Evolutionary conservation across 2,797 vertebrate genomes (phyloP), one percentile per base, ranked within the genome.

Genomic region (Chelmon rostratus): DNA sequence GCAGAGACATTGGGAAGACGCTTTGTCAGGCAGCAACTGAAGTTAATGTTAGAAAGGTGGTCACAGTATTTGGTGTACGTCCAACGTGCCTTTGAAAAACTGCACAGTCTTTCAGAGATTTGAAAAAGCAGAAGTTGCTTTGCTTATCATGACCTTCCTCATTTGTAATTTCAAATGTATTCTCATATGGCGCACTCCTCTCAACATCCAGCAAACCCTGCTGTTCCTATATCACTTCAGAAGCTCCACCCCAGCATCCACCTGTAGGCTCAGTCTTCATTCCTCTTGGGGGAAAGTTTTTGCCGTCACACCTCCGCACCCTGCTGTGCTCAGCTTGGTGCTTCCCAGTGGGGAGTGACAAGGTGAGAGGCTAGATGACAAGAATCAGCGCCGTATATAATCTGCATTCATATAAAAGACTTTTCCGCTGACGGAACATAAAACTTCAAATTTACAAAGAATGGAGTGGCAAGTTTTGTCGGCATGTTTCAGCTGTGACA

Each of bases 1-100:
- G 61, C 21, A 11, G 38, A 82, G 68, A 82, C 72, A 76, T 79
- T 78, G 73, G 44, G 57, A 73, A 71, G 63, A 59, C 73, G 58
- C 75, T 73, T 68, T 72, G 73, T 73, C 47, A 40, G 67, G 69
- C 13, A 66, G 58, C 59, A 46, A 44, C 56, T 56, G 5, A 58
- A 82, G 42, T 57, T 46, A 64, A 69, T 64, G 37, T 58, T 12
- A 6, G n/a, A n/a, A 15, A 2, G 7, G 21, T 15, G 31, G 28
- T 73, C n/a, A 42, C 67, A 18, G 40, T 16, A 35, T 42, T n/a
- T 13, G 8, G 33, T 25, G n/a, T 16, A 12, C 5, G 4, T 49
- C 65, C 31, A 8, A n/a, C 10, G 28, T 31, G 63, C 18, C 38
- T 57, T 49, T 16, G n/a, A 33, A 53, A 53, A 57, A 40, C 4